Base-by-base conservation (phyloP, 2,113 vertebrate genomes). In the Pollachius pollachius region DNA sequence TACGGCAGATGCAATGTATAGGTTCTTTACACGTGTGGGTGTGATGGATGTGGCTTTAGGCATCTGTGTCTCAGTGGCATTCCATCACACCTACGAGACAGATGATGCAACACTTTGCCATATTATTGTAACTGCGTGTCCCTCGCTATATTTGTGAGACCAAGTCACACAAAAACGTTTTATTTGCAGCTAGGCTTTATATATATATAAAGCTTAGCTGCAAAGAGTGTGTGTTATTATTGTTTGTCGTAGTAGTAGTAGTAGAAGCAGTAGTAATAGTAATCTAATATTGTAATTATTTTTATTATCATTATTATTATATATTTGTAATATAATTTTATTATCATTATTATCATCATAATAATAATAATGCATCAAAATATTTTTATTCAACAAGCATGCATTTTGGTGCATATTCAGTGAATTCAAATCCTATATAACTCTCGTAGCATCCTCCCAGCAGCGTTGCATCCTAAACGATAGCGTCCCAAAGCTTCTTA, bases 401-500 rank as follows among this genome's bases (percentile, higher is more conserved):
- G 52, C 52, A 54, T 54, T 13, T 54, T 0, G 16, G 52, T 54
- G 16, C 52, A 54, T 13, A 15, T 16, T 54, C 16, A 15, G 12
- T 15, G 52, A 13, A 54, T 54, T 54, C 52, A 54, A 54, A 15
- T 15, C 52, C 52, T 54, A 3, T 11, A 13, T 54, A 54, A 54
- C 52, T 16, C 12, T 54, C 52, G 4, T 34, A 34, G 30, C 30
- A 34, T 4, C 30, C 30, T 34, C 30, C 30, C 30, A 34, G 30
- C 30, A 34, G 30, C 6, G 30, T 34, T 34, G 30, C 62, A 79
- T 69, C 66, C 69, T 69, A 19, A 48, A 48, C 64, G 21, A 60
- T 8, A 60, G 54, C 37, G 67, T 72, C 62, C 52, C 52, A 73
- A 68, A 17, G 67, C 79, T 67, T 78, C 58, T 64, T 54, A 65